Percentiles rank a stretch among this genome's conserved stretches.
phyloP scores from a whole-genome alignment of 2,113 vertebrate species.

The Saccopteryx bilineata region DNA sequence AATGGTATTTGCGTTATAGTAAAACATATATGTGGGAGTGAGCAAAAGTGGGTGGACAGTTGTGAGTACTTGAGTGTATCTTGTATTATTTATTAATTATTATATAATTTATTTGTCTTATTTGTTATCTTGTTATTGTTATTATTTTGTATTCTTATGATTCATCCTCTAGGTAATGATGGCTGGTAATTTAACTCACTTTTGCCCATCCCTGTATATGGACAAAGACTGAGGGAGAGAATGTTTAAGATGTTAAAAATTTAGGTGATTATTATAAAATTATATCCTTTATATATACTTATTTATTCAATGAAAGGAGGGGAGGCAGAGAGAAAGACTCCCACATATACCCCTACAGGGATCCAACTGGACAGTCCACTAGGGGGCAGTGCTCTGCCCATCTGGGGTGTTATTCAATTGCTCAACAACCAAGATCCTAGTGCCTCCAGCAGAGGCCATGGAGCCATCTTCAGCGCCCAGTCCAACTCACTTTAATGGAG shows the following conservation, averaged over 20 bases:
- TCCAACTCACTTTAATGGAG: too few species aligned
- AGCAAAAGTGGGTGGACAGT: neutral
- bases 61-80: neutral
- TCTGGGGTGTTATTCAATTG: too few species aligned
- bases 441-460: too few species aligned
- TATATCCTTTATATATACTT: neutral
- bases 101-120: neutral
- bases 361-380: too few species aligned
- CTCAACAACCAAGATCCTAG: too few species aligned
- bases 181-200: neutral
- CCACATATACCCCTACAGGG: too few species aligned
- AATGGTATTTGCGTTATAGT: neutral
- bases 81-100: neutral
- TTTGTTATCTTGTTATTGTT: neutral
- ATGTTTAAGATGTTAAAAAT: neutral
- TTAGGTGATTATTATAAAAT: neutral
- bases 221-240: neutral
- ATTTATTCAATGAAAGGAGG: too few species aligned
- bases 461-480: too few species aligned
- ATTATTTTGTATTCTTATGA: neutral
- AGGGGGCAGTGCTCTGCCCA: too few species aligned
- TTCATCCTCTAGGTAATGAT: neutral
- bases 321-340: too few species aligned
- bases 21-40: neutral
- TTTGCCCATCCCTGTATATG: neutral